A percentile compares a stretch with the other conserved stretches of the same genome.
Conservation (phyloP, 2,113 vertebrate species). For the Callopanchax toddi region DNA sequence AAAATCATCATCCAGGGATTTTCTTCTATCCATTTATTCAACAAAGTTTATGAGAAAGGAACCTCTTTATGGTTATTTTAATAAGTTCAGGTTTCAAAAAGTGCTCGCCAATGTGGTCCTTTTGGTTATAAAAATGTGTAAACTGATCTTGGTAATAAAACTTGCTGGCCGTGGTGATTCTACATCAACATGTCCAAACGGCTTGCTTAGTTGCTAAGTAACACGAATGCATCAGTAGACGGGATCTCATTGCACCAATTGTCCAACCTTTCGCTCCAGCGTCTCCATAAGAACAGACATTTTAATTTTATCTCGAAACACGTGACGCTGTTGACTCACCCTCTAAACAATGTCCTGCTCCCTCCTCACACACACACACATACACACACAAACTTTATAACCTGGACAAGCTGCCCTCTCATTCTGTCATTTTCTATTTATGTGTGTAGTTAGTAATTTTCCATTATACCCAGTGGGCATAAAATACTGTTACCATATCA, state of each 20-base stretch:
- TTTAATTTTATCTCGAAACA: conserved; percentile 15
- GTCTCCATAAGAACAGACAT: background rate
- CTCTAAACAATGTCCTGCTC: conserved; percentile 5
- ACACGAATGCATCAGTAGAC: background rate
- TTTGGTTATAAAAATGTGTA: no score
- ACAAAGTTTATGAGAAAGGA: no score
- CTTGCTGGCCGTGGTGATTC: background rate
- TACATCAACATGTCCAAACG: background rate
- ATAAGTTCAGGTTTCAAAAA: no score
- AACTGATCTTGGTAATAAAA: background rate
- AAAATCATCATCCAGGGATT: no score
- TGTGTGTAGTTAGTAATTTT: background rate
- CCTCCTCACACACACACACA: background rate
- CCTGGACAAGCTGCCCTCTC: background rate
- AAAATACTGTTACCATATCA: conserved; percentile 17
- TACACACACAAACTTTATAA: background rate
- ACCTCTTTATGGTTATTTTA: no score
- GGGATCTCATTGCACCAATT: conserved; percentile 1
- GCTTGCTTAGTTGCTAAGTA: conserved; percentile 6
- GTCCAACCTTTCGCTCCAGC: background rate
- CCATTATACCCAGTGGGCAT: background rate
- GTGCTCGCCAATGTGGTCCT: no score
- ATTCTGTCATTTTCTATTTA: background rate
- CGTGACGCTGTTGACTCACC: background rate
- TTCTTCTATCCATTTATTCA: no score